Base-by-base conservation (phyloP, 2,797 vertebrate genomes). In the Arremon aurantiirostris region DNA sequence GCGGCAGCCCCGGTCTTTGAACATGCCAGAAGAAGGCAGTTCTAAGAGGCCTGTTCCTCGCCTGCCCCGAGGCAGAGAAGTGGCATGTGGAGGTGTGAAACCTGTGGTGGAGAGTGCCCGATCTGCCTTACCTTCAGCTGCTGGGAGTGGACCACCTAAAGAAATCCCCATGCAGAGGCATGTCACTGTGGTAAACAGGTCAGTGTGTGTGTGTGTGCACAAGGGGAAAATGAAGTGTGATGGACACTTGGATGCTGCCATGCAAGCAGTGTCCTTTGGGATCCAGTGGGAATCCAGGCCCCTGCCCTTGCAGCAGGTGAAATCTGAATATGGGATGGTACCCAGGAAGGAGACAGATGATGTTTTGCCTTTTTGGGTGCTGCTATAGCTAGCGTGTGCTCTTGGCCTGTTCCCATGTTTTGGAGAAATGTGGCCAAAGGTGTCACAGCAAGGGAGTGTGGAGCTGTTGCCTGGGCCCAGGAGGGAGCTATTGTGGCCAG, bases 1-100 rank as follows among this genome's bases (percentile, higher is more conserved):
- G 81, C 98, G 99, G 50, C 98, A 99, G 80, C 99, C 99, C 27
- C 95, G 86, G 61, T 91, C 97, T 80, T 89, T 97, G 95, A 97
- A 72, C 41, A 3, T 91, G 21, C 90, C 97, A 68, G 96, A 97
- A 86, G 39, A 81, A 77, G 52, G 97, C 61, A 71, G 75, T 32
- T 53, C 50, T 66, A 95, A 85, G 34, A 94, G 93, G 89, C 53
- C 77, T 12, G 12, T 87, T 69, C 69, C 93, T 86, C 93, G 72
- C 34, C 37, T 82, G 4, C 79, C 91, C 32, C 94, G 93, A 83
- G 86, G 88, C 70, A 97, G 89, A 77, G 96, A 93, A 47, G 75
- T 93, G 65, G 56, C 75, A 0, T 78, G 49, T 44, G 89, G 89
- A 32, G 39, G 47, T 78, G 49, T 46, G 70, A 95, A 95, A 60